Evolutionary conservation across 2,797 vertebrate species (phyloP).

Genomic region (Zenarchopterus dispar): DNA sequence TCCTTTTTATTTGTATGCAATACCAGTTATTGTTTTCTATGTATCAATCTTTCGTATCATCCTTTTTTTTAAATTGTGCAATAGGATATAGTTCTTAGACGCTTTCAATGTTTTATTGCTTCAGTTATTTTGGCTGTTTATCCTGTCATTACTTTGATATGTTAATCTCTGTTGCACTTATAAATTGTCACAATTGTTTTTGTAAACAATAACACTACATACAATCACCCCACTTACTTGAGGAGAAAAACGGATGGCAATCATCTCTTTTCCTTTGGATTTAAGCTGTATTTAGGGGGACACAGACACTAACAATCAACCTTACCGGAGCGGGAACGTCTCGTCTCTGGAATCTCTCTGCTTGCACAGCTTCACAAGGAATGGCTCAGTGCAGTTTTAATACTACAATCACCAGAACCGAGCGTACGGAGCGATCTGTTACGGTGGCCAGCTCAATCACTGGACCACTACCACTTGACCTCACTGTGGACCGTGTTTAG

Average conservation of each 20-base stretch:
- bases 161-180: slow-evolving; percentile 80
- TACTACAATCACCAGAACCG: slow-evolving; percentile 53
- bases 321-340: slow-evolving; percentile 40
- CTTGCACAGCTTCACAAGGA: slow-evolving; percentile 66
- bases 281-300: slow-evolving; percentile 40
- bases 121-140: slow-evolving; percentile 53
- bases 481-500: slow-evolving; percentile 60
- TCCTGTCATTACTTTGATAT: slow-evolving; percentile 53
- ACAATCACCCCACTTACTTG: slow-evolving; percentile 17
- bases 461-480: slow-evolving; percentile 62
- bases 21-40: slow-evolving; percentile 65
- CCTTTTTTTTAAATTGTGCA: slow-evolving; percentile 92
- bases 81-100: slow-evolving; percentile 92
- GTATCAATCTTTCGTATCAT: slow-evolving; percentile 82
- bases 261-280: slow-evolving; percentile 53
- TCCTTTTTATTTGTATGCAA: slow-evolving; percentile 83
- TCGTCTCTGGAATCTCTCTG: slow-evolving; percentile 42
- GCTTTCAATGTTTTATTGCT: slow-evolving; percentile 73
- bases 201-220: slow-evolving; percentile 61
- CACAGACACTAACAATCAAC: slow-evolving; percentile 54
- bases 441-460: slow-evolving; percentile 44
- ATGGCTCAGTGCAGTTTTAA: slow-evolving; percentile 34
- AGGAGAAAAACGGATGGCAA: slow-evolving; percentile 67
- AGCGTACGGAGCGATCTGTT: slow-evolving; percentile 55
- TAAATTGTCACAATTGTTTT: slow-evolving; percentile 72